Conservation (phyloP, 2,797 vertebrate species). For the Loris lydekkerianus region DNA sequence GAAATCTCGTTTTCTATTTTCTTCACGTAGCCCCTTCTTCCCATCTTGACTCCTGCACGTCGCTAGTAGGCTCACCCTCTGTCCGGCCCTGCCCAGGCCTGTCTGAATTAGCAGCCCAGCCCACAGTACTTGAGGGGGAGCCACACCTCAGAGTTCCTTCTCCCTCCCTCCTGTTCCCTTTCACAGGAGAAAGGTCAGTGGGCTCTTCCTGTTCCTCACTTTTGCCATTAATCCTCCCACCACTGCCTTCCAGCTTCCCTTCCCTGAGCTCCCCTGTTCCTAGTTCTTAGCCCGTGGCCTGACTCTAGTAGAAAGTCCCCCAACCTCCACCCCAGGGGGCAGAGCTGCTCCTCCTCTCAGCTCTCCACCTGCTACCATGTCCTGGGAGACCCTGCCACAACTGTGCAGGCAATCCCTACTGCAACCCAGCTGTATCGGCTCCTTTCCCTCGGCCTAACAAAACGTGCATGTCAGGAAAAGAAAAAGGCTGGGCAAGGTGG, state of each 20-base stretch:
- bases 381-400: background rate
- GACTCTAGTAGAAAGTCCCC: background rate
- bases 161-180: background rate
- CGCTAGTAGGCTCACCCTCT: too few species aligned
- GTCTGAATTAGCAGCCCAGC: background rate
- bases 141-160: background rate
- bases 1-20: background rate
- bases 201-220: background rate
- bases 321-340: background rate
- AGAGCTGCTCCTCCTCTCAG: too few species aligned
- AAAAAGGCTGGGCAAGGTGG: background rate
- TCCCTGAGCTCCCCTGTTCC: background rate
- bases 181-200: background rate
- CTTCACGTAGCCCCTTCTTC: too few species aligned
- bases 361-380: background rate
- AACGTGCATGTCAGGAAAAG: background rate
- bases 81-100: too few species aligned
- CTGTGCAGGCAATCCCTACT: background rate
- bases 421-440: background rate
- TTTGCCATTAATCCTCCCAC: background rate
- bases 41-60: fast-evolving
- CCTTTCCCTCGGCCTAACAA: background rate
- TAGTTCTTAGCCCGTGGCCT: background rate
- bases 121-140: background rate
- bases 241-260: background rate